Evolutionary conservation across 2,888 invertebrate species (phyloP), one percentile per base, ranked within the genome.

Genomic region (Ganaspis brasiliensis): DNA sequence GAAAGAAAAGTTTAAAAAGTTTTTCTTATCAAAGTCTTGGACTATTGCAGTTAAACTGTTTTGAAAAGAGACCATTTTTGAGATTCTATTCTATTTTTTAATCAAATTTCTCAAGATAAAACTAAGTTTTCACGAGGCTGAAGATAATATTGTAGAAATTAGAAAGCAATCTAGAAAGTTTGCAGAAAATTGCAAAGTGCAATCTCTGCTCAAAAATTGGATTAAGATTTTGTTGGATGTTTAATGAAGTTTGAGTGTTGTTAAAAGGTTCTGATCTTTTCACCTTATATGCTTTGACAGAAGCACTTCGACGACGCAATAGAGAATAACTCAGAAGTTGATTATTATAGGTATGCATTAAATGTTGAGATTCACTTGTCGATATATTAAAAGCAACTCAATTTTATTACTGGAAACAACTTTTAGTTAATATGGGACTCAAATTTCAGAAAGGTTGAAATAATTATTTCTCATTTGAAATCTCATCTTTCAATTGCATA

Each of bases 191-290:
- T 56, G 24, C 14, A 56, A 56, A 56, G 12, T 24, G 56, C 56
- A 56, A 56, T 56, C 56, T 56, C 56, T 24, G 24, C 56, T 19
- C 12, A 21, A 55, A 55, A 21, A 55, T 55, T 21, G 55, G 55
- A 55, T 55, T 55, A 21, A 19, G 12, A 19, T 55, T 55, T 55
- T 10, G 55, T 21, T 55, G 21, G 21, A 24, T 21, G 55, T 55
- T 55, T 21, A 55, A 55, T 21, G 55, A 55, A 55, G 55, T 55
- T 55, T 55, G 9, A 12, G 21, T 8, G 12, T 10, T 21, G 12
- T 55, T 55, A 21, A 55, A 19, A 19, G 55, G 19, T 55, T 12
- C 55, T 55, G 21, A 49, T 49, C 10, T 55, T 55, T 55, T 55
- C 21, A 21, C 21, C 55, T n/a, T 0, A 10, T 55, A 21, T 1